Conservation (phyloP, 2,113 vertebrate species). For the Pedetes capensis region DNA sequence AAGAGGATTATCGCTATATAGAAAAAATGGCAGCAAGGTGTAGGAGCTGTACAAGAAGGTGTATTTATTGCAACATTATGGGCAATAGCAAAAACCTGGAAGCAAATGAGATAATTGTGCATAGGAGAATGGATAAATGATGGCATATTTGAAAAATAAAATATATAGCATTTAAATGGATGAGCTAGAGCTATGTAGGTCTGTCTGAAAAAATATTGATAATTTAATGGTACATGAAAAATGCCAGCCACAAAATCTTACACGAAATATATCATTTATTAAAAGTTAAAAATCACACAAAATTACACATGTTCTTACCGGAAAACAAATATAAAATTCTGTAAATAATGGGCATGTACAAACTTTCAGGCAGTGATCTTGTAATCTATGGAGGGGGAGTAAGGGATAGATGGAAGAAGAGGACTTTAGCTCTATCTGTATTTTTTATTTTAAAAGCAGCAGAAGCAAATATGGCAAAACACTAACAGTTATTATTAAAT, state of each 20-base stretch:
- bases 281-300: conserved; percentile 13
- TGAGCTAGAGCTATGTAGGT: neutral
- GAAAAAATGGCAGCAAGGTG: neutral
- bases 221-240: neutral
- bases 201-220: neutral
- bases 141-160: neutral
- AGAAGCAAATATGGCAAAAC: conserved; percentile 44
- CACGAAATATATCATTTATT: conserved; percentile 45
- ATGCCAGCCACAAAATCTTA: conserved; percentile 3
- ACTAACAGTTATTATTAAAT: conserved; percentile 70
- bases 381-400: neutral
- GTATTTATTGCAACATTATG: neutral
- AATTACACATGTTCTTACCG: neutral
- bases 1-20: neutral
- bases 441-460: conserved; percentile 27
- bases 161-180: neutral
- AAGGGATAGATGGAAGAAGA: neutral
- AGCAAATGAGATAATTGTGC: neutral
- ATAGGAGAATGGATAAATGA: neutral
- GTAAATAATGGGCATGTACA: neutral
- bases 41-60: neutral
- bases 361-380: neutral
- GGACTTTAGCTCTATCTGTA: neutral
- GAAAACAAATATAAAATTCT: neutral
- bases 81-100: neutral